Base-by-base conservation (phyloP, 2,797 vertebrate genomes). In the Eptatretus atami region DNA sequence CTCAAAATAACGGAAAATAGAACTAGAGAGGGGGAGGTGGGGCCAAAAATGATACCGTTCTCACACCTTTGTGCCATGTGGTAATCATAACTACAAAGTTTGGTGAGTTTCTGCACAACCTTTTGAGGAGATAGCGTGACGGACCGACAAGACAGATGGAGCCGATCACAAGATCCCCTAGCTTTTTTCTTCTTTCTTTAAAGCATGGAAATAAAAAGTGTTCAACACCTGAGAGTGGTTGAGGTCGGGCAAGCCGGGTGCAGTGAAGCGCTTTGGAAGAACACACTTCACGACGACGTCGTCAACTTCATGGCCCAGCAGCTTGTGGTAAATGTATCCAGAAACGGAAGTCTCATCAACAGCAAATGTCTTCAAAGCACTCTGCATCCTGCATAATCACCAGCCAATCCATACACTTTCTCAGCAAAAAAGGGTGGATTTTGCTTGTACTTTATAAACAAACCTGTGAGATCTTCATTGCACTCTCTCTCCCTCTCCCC, bases 221-320 rank as follows among this genome's bases (percentile, higher is more conserved):
- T 12, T n/a, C 12, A 9, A 12, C 68, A 95, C 90, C 86, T 95
- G 90, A 53, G 92, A 94, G 72, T 96, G 90, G 73, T 96, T 95
- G 73, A 96, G 88, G 75, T 96, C 92, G 1, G 92, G 92, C n/a
- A 96, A 81, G 9, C 92, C 92, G 68, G 85, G 87, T 9, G 90
- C 90, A 12, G 90, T 95, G 73, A 98, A 98, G 67, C 92, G 87
- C 70, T 96, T 96, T n/a, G 90, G 92, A 68, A 98, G 77, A 76
- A 94, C 87, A 74, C 92, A 98, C 75, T 96, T 98, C 72, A 98
- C 88, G 68, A 88, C 83, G 53, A 94, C 92, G 13, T 96, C 92
- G 66, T 96, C 88, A 15, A 95, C 92, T 73, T 98, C 90, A 0
- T 98, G 92, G 53, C 92, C 92, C 64, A 98, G 72, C 65, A 98